Conservation (phyloP, 2,113 vertebrate species). For the Charina bottae region DNA sequence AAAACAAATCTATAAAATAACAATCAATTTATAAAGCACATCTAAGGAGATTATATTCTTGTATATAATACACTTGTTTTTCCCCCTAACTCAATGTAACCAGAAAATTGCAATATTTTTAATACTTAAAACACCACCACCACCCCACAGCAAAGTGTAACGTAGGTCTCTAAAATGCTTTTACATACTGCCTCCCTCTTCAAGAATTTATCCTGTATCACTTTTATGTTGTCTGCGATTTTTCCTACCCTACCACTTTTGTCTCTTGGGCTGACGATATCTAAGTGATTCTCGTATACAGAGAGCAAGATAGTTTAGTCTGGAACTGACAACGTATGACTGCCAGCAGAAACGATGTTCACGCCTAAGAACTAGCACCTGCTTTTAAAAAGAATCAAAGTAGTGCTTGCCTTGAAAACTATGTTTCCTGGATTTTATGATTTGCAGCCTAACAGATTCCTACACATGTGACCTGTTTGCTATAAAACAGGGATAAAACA, state of each 20-base stretch:
- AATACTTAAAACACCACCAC: slow-evolving; percentile 11
- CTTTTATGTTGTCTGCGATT: slow-evolving; percentile 23
- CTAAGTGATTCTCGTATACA: slow-evolving; percentile 42
- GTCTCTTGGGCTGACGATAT: slow-evolving; percentile 17
- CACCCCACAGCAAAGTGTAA: not conserved
- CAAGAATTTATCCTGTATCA: slow-evolving; percentile 1
- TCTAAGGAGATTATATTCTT: not conserved
- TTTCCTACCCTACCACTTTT: slow-evolving; percentile 21
- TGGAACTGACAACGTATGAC: slow-evolving; percentile 38
- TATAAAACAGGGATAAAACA: slow-evolving; percentile 5
- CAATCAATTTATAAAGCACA: slow-evolving; percentile 37
- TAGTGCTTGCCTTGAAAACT: slow-evolving; percentile 30
- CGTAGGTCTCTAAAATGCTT: not conserved
- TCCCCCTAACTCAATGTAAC: slow-evolving; percentile 13
- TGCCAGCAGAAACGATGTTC: slow-evolving; percentile 33
- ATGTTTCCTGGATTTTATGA: slow-evolving; percentile 45
- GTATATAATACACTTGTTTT: not conserved
- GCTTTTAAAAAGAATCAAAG: slow-evolving; percentile 38
- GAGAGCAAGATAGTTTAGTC: slow-evolving; percentile 46
- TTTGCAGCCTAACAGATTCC: slow-evolving; percentile 35
- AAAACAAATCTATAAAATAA: slow-evolving; percentile 10
- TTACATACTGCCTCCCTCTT: not conserved
- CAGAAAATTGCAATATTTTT: slow-evolving; percentile 29
- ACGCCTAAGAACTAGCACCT: slow-evolving; percentile 29
- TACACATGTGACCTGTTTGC: slow-evolving; percentile 22